Evolutionary conservation across 2,888 invertebrate genomes (phyloP).

Genomic region (Leucophora obtusa): DNA sequence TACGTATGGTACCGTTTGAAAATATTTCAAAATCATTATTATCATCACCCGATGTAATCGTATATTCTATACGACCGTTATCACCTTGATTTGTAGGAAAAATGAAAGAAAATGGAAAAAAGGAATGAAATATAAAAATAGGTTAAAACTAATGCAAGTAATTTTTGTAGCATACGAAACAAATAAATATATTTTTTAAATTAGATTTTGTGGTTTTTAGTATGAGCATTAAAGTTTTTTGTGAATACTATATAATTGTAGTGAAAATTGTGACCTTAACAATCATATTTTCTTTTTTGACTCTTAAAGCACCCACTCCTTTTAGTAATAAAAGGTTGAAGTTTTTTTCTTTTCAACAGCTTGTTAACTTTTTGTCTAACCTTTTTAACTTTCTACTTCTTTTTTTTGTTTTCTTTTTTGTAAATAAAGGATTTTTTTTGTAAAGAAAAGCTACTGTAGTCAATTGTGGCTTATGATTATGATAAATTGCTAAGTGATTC

Average conservation of each 20-base stretch:
- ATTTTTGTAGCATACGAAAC: neutral
- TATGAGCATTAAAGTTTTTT: neutral
- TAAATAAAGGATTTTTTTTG: conserved; percentile 17
- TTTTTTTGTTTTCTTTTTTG: conserved; percentile 7
- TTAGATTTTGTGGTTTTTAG: conserved; percentile 62
- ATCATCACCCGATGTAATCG: conserved; percentile 90
- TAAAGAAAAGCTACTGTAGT: conserved; percentile 30
- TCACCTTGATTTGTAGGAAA: conserved; percentile 82
- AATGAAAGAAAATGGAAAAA: conserved; percentile 26
- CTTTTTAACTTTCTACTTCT: conserved; percentile 52
- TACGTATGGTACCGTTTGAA: conserved; percentile 90
- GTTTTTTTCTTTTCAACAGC: conserved; percentile 29
- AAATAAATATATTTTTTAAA: conserved; percentile 9
- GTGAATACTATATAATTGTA: conserved; percentile 48
- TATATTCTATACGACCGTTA: conserved; percentile 91
- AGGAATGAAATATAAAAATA: conserved; percentile 59
- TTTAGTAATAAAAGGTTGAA: neutral
- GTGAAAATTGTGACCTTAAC: conserved; percentile 67
- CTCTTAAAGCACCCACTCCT: conserved; percentile 13
- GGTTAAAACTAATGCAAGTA: conserved; percentile 3
- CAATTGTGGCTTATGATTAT: conserved; percentile 63
- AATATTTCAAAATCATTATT: conserved; percentile 88
- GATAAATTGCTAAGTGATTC: conserved; percentile 66
- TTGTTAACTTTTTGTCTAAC: conserved; percentile 26
- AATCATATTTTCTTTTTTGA: conserved; percentile 25